Evolutionary conservation across 35 echinoderm and acorn worm species (phyloP).

Genomic region (Anneissia japonica): DNA sequence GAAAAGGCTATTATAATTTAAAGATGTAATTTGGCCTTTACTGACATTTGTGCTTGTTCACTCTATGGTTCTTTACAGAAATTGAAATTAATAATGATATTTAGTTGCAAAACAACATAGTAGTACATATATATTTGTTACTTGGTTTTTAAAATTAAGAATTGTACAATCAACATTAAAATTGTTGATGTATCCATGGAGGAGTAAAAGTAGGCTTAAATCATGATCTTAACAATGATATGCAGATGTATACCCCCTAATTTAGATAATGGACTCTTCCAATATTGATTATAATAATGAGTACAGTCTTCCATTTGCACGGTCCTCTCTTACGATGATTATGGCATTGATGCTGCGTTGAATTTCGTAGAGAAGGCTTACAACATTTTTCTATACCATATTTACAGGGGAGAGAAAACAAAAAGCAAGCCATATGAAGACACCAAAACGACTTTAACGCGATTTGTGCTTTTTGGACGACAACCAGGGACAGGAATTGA

Average conservation of each 20-base stretch:
- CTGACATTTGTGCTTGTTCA: too few relatives aligned
- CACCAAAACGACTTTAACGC: background rate
- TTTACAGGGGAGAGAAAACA: background rate
- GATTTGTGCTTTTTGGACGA: background rate
- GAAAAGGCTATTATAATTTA: too few relatives aligned
- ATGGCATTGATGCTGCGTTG: background rate
- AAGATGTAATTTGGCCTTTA: too few relatives aligned
- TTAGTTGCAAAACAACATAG: too few relatives aligned
- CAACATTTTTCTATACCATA: background rate
- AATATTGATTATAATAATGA: slow-evolving; percentile 3
- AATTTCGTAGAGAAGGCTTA: background rate
- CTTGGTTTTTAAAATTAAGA: too few relatives aligned
- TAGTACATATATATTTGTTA: too few relatives aligned
- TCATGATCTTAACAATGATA: too few relatives aligned
- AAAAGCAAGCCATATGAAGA: background rate
- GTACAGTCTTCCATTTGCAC: background rate
- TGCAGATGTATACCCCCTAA: background rate
- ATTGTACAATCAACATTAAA: too few relatives aligned
- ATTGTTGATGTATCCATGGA: too few relatives aligned
- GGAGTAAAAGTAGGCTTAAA: too few relatives aligned
- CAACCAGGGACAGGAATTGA: background rate
- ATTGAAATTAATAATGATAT: too few relatives aligned
- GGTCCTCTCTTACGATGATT: background rate
- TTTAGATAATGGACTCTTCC: background rate
- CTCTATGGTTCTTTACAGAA: too few relatives aligned